Percentiles rank a stretch among this genome's conserved stretches.
Conservation (phyloP, 2,113 vertebrate genomes). For the Leucopternis melanops region DNA sequence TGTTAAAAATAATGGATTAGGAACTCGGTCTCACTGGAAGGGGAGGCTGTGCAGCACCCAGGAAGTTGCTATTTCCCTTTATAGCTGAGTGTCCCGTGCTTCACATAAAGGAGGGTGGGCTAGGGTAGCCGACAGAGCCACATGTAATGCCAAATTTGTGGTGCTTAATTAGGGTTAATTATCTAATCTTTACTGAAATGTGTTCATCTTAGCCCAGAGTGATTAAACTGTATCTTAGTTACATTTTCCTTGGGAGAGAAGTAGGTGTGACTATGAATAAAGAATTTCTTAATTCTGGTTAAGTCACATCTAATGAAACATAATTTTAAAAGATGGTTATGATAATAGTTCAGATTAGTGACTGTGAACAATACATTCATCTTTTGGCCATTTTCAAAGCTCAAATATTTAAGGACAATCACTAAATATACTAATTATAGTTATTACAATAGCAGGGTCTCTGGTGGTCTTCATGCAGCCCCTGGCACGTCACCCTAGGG, state of each 20-base stretch:
- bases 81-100: neutral
- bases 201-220: neutral
- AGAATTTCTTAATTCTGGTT: neutral
- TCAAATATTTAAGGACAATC: neutral
- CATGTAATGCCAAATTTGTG: neutral
- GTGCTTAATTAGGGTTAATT: neutral
- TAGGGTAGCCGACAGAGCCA: neutral
- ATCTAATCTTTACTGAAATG: neutral
- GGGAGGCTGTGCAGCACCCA: neutral
- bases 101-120: neutral
- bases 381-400: neutral
- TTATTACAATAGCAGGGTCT: neutral
- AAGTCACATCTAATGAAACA: constrained; percentile 11
- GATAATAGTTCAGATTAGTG: neutral
- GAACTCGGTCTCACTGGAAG: neutral
- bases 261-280: neutral
- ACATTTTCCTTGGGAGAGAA: neutral
- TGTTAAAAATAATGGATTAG: neutral
- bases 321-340: neutral
- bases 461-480: neutral
- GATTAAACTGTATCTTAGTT: neutral
- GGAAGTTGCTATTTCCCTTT: neutral
- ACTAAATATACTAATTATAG: neutral
- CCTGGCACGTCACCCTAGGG: neutral
- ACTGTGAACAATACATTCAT: neutral